Evolutionary conservation across 2,113 vertebrate genomes (phyloP), one percentile per base, ranked within the genome.

Genomic region (Aegypius monachus): DNA sequence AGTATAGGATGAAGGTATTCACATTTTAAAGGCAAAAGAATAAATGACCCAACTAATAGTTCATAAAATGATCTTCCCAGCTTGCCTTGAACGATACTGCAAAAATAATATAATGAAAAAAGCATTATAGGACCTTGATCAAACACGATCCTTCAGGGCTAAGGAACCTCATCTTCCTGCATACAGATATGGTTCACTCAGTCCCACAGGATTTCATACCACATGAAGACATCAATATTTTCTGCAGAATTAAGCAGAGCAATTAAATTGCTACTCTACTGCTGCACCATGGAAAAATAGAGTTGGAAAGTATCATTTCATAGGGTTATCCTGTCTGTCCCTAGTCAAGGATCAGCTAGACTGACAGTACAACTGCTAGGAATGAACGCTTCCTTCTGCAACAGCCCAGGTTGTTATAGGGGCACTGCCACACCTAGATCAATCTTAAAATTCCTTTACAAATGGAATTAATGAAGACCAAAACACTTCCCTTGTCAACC

Each of bases 11-110:
- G 81, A 94, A 88, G 11, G 45, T 91, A 81, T 88, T 84, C 16
- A 17, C 31, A 61, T 88, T 88, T 93, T 82, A 82, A 68, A 90
- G 48, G 74, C 66, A 80, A 89, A 88, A 85, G 58, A 88, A 95
- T 74, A 94, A 96, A 84, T 70, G 52, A 93, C 38, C 22, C 71
- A 73, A 90, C 84, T 90, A 93, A 95, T 48, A 79, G 42, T 82
- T 87, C 78, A 86, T 42, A 48, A 94, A 95, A 85, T 80, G 5
- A 66, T 95, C 86, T 77, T 86, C 31, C 62, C 36, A 85, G 22
- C 22, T 90, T 85, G 34, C 55, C 56, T 81, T 82, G 71, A 93
- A 82, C 25, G 26, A 72, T 61, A 79, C 42, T 38, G 66, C 34
- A 88, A 53, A 90, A 85, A 56, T 80, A 77, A 68, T 85, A 26